Evolutionary conservation across 2,888 invertebrate species (phyloP).

Genomic region (Acleris laterana): DNA sequence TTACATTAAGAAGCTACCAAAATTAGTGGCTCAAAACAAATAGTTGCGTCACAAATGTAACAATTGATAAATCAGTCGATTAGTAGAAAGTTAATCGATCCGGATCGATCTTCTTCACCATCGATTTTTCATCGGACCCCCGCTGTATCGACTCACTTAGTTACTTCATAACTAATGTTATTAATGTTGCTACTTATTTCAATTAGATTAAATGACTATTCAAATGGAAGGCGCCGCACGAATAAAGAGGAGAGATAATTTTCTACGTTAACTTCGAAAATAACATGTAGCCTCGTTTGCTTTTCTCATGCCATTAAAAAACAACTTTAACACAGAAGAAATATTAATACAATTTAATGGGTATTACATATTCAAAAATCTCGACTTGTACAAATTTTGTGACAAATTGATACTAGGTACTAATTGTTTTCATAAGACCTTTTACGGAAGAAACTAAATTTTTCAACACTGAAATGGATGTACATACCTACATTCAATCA

Average conservation of each 20-base stretch:
- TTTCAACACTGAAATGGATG: too few species aligned
- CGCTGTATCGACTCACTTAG: slow-evolving; percentile 27
- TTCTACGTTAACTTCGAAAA: neutral
- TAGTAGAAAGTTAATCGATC: slow-evolving; percentile 36
- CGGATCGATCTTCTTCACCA: slow-evolving; percentile 30
- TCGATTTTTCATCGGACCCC: slow-evolving; percentile 32
- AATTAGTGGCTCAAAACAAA: slow-evolving; percentile 30
- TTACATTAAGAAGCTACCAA: neutral
- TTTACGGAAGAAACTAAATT: too few species aligned
- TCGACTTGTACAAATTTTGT: too few species aligned
- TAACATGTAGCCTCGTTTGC: neutral
- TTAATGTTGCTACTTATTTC: slow-evolving; percentile 26
- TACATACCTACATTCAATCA: too few species aligned
- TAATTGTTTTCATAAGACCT: too few species aligned
- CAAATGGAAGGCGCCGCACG: slow-evolving; percentile 11
- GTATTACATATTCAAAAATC: too few species aligned
- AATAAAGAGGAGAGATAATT: slow-evolving; percentile 6
- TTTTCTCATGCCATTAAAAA: too few species aligned
- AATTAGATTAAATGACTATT: slow-evolving; percentile 20
- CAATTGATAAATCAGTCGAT: slow-evolving; percentile 36
- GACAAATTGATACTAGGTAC: too few species aligned
- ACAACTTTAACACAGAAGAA: too few species aligned
- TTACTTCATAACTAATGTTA: slow-evolving; percentile 24
- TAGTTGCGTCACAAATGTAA: slow-evolving; percentile 31
- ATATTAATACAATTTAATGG: too few species aligned